phyloP scores from a whole-genome alignment of 2,113 vertebrate species.

The Ammodytes marinus region DNA sequence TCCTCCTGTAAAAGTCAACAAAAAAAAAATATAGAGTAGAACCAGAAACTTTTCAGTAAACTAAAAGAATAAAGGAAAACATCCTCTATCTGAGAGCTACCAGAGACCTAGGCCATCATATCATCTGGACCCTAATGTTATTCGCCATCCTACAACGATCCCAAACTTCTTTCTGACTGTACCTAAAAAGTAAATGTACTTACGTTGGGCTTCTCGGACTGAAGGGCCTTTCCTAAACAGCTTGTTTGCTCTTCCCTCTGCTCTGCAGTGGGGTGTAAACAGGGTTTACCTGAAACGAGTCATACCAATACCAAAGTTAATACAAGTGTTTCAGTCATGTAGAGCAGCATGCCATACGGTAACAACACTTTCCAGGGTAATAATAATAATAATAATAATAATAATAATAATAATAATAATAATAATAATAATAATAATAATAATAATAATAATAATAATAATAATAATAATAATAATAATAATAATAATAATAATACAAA shows the following conservation, averaged over 20 bases:
- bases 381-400: too few species aligned
- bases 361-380: neutral
- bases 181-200: constrained; percentile 43
- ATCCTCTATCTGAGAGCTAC: neutral
- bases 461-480: too few species aligned
- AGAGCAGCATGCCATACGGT: neutral
- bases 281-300: constrained; percentile 68
- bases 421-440: too few species aligned
- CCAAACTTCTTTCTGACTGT: neutral
- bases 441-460: neutral
- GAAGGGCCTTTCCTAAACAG: constrained; percentile 76
- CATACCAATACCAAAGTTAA: neutral
- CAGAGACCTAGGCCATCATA: neutral
- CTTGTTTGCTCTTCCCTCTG: constrained; percentile 74
- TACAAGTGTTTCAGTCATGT: neutral
- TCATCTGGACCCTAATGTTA: neutral
- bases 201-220: constrained; percentile 78
- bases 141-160: neutral
- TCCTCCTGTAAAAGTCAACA: constrained; percentile 86
- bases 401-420: neutral
- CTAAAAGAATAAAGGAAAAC: neutral
- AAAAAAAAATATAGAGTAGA: neutral
- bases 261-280: constrained; percentile 67
- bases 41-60: neutral
- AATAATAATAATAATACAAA: neutral